Conservation (phyloP, 2,797 vertebrate genomes). For the Sternotherus odoratus region DNA sequence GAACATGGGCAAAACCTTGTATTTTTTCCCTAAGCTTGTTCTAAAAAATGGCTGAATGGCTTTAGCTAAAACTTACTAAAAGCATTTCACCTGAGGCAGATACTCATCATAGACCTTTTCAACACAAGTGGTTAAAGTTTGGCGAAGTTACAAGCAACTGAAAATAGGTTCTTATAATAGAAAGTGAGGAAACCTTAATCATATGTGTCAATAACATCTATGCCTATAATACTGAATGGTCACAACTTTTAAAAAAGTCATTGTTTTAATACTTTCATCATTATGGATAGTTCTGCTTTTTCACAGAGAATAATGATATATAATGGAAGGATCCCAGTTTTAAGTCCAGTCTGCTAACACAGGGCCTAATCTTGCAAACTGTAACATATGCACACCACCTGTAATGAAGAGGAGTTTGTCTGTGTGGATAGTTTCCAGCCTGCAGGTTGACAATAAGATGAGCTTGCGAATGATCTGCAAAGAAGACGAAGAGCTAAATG, state of each 20-base stretch:
- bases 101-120: neutral
- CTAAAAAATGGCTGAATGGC: neutral
- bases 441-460: neutral
- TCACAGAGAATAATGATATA: neutral
- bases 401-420: rapidly evolving
- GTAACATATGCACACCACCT: rapidly evolving
- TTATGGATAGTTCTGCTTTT: conserved; percentile 16
- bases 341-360: neutral
- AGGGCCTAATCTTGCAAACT: neutral
- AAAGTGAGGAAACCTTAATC: conserved; percentile 9
- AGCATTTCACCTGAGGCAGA: neutral
- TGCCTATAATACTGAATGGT: neutral
- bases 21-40: neutral
- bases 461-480: neutral
- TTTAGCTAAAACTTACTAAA: neutral
- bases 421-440: neutral
- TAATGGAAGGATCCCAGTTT: neutral
- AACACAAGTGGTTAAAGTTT: neutral
- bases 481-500: neutral
- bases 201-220: neutral
- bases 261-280: conserved; percentile 6
- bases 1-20: neutral
- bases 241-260: conserved; percentile 7
- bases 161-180: neutral
- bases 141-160: neutral